phyloP scores from a whole-genome alignment of 1,140 invertebrate species.

The Dendroctonus valens region DNA sequence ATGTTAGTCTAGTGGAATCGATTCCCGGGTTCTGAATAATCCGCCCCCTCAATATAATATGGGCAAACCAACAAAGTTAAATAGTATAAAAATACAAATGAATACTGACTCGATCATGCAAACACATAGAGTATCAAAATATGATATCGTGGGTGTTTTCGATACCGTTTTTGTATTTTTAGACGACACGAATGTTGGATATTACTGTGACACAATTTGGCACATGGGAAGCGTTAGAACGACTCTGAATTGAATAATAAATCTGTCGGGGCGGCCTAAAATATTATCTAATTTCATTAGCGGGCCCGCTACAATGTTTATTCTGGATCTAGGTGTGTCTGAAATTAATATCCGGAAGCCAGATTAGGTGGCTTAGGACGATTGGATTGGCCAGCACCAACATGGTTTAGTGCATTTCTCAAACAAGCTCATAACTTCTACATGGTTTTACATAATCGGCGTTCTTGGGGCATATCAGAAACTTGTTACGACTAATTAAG shows the following conservation, averaged over 20 bases:
- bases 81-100: background rate
- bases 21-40: background rate
- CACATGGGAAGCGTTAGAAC: constrained; percentile 16
- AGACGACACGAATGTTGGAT: constrained; percentile 28
- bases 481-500: no score
- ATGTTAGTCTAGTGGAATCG: no score
- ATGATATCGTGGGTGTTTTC: constrained; percentile 23
- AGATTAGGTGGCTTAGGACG: no score
- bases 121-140: constrained; percentile 15
- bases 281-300: constrained; percentile 14
- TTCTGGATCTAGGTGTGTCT: constrained; percentile 7
- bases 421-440: no score
- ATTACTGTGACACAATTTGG: constrained; percentile 29
- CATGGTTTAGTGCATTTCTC: no score
- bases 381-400: no score
- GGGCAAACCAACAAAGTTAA: background rate
- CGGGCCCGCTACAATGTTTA: constrained; percentile 9
- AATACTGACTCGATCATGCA: background rate
- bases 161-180: constrained; percentile 18
- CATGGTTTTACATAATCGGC: no score
- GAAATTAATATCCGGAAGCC: background rate
- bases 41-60: constrained; percentile 6
- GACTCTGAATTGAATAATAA: constrained; percentile 24
- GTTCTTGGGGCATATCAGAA: no score
- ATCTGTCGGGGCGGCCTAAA: constrained; percentile 15